Evolutionary conservation across 2,113 vertebrate genomes (phyloP).

Genomic region (Xenus cinereus): DNA sequence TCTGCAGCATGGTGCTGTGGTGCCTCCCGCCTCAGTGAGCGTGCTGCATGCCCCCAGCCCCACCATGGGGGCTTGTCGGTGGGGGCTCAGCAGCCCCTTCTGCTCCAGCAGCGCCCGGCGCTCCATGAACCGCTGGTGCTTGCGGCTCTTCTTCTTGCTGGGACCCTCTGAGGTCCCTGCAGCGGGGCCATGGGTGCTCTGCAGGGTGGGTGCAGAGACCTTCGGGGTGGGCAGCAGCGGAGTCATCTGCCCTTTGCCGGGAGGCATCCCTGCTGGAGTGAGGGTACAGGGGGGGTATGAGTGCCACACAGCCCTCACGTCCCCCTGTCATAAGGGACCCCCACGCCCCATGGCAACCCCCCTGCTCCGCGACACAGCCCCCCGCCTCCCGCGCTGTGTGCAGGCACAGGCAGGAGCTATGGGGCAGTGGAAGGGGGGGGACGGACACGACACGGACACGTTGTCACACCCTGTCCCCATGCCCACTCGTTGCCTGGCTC

Average conservation of each 20-base stretch:
- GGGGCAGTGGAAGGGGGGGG: background rate
- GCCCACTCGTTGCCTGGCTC: background rate
- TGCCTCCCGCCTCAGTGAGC: accelerated
- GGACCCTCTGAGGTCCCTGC: background rate
- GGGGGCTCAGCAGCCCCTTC: constrained; percentile 35
- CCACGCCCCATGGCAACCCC: accelerated
- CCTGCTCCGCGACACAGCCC: too few relatives aligned
- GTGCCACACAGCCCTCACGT: accelerated
- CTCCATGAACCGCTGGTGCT: constrained; percentile 72
- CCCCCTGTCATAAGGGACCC: accelerated
- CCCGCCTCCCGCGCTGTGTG: background rate
- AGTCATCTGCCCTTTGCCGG: constrained; percentile 11
- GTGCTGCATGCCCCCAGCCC: background rate
- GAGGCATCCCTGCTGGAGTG: background rate
- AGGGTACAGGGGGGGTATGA: background rate
- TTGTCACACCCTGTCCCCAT: background rate
- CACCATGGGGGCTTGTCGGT: accelerated
- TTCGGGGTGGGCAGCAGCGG: background rate
- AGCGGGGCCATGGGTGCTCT: background rate
- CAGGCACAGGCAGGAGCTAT: accelerated
- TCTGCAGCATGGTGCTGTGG: accelerated
- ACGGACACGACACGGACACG: background rate
- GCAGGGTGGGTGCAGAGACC: accelerated
- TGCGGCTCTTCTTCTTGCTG: constrained; percentile 72
- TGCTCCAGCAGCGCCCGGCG: constrained; percentile 63